Conservation (phyloP, 1,140 invertebrate species). For the Drosophila arawakana region DNA sequence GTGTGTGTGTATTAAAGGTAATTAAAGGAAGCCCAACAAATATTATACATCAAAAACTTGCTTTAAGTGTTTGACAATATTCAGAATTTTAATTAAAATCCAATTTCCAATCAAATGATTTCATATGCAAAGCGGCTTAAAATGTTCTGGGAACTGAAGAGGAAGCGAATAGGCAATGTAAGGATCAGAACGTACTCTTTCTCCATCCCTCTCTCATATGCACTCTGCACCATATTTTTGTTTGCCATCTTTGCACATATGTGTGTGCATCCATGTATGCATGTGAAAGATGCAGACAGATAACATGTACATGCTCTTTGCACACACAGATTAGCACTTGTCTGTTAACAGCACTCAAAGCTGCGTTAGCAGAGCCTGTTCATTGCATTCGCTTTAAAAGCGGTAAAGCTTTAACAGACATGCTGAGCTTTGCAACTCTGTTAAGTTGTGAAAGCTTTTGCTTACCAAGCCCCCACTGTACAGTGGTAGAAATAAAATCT, state of each 20-base stretch:
- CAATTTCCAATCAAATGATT: conserved; percentile 16
- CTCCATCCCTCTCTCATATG: neutral
- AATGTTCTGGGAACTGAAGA: neutral
- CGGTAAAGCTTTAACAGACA: neutral
- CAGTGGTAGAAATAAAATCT: too few relatives aligned
- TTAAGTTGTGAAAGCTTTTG: too few relatives aligned
- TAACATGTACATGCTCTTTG: neutral
- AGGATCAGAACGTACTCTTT: neutral
- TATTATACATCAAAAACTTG: neutral
- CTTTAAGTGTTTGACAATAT: conserved; percentile 1
- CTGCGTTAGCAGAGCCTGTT: neutral
- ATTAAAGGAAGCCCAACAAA: neutral
- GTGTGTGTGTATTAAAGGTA: neutral
- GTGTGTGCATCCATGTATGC: neutral
- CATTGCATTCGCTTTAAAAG: neutral
- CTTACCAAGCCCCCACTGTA: too few relatives aligned
- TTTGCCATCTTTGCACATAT: neutral
- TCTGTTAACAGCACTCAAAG: neutral
- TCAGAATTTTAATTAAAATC: conserved; percentile 7
- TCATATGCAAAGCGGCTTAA: conserved; percentile 13
- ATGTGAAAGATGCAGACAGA: neutral
- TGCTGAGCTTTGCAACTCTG: neutral
- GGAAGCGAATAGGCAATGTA: neutral
- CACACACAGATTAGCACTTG: neutral
- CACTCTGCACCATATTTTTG: neutral